phyloP scores from a whole-genome alignment of 2,888 invertebrate genomes.

The Drosophila birchii region DNA sequence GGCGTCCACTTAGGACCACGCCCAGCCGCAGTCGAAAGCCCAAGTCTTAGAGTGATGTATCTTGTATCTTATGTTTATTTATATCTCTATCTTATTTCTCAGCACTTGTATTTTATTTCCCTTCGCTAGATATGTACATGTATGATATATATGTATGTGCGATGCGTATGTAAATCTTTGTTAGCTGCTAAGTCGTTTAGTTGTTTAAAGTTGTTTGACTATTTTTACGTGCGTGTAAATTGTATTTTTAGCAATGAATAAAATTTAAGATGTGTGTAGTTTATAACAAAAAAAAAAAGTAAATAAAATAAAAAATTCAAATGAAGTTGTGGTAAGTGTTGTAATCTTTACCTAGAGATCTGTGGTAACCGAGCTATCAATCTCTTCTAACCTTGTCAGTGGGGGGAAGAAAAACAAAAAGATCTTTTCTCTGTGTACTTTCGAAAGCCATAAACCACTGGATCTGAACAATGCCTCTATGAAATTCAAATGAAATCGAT shows the following conservation, averaged over 20 bases:
- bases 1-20: constrained; percentile 71
- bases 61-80: constrained; percentile 40
- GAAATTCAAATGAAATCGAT: constrained; percentile 52
- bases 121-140: constrained; percentile 63
- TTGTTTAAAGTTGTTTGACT: constrained; percentile 67
- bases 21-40: constrained; percentile 80
- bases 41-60: constrained; percentile 64
- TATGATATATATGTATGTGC: constrained; percentile 51
- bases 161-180: constrained; percentile 58
- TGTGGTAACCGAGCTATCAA: constrained; percentile 12
- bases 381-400: constrained; percentile 50
- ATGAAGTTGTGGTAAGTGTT: constrained; percentile 1
- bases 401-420: not conserved
- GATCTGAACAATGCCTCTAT: constrained; percentile 21
- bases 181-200: constrained; percentile 69
- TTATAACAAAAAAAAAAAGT: not conserved
- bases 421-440: constrained; percentile 29
- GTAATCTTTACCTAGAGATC: constrained; percentile 9
- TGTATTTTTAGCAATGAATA: constrained; percentile 57
- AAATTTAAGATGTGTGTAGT: constrained; percentile 45
- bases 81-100: constrained; percentile 29
- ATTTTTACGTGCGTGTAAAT: constrained; percentile 65
- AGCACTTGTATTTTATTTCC: constrained; percentile 21
- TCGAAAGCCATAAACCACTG: constrained; percentile 28
- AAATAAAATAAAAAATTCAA: not conserved